phyloP scores from a whole-genome alignment of 1,140 invertebrate genomes.

The Mylabris phalerata region DNA sequence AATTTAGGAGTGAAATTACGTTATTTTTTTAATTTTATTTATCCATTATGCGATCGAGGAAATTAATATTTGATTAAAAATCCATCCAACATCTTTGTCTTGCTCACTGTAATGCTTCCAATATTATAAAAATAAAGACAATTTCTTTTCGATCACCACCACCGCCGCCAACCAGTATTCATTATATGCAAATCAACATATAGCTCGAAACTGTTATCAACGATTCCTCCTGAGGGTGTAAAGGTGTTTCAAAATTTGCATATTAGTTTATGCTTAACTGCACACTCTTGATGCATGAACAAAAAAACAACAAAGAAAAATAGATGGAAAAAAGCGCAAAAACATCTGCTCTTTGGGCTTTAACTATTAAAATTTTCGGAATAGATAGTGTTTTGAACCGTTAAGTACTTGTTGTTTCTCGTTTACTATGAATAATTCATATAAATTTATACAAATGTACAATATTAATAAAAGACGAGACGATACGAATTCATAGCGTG shows the following conservation, averaged over 20 bases:
- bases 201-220: conserved; percentile 11
- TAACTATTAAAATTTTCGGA: not conserved
- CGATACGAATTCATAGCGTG: not conserved
- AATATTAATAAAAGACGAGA: not conserved
- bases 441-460: not conserved
- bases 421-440: not conserved
- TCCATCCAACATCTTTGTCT: no score
- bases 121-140: no score
- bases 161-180: not conserved
- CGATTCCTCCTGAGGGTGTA: conserved; percentile 9
- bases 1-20: no score
- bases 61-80: no score
- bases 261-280: conserved; percentile 12
- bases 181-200: conserved; percentile 13
- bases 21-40: no score
- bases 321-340: conserved; percentile 7
- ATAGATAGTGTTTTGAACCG: no score
- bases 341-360: conserved; percentile 11
- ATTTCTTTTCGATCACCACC: no score
- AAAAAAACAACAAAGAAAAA: not conserved
- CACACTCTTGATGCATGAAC: conserved; percentile 1
- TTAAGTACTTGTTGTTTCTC: no score
- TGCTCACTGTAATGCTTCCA: no score
- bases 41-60: no score
- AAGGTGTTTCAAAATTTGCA: conserved; percentile 14